Conservation (phyloP, 2,113 vertebrate species). For the Callithrix jacchus region DNA sequence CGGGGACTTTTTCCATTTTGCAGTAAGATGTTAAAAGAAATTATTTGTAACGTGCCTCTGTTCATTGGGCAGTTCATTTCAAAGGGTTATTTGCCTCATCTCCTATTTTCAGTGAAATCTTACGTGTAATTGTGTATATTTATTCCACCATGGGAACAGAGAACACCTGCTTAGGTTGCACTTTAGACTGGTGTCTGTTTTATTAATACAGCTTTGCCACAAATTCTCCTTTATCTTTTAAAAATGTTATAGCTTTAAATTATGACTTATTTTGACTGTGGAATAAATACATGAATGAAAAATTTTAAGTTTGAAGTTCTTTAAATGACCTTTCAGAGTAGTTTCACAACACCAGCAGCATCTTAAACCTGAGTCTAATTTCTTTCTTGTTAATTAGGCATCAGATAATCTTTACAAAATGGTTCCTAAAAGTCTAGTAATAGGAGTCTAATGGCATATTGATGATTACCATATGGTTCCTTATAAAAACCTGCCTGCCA, state of each 20-base stretch:
- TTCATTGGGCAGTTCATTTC: conserved; percentile 1
- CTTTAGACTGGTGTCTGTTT: conserved; percentile 37
- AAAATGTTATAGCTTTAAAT: conserved; percentile 55
- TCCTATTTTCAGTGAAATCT: conserved; percentile 23
- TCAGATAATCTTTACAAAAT: conserved; percentile 40
- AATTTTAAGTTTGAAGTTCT: conserved; percentile 54
- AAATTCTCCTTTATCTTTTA: conserved; percentile 52
- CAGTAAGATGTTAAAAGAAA: conserved; percentile 36
- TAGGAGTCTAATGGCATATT: neutral
- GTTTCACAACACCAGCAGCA: neutral
- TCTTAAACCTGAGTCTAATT: neutral
- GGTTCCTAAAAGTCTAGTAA: conserved; percentile 10
- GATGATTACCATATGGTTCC: conserved; percentile 4
- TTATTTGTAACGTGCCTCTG: neutral
- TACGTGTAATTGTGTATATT: conserved; percentile 56
- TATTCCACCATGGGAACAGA: conserved; percentile 60
- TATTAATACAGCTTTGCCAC: conserved; percentile 4
- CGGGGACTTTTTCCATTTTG: neutral
- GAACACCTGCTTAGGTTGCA: conserved; percentile 25
- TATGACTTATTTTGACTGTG: conserved; percentile 65
- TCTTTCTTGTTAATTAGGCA: conserved; percentile 40
- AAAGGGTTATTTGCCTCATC: conserved; percentile 51
- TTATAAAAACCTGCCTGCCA: neutral
- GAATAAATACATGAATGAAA: conserved; percentile 77
- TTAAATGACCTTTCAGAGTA: conserved; percentile 50